Conservation (phyloP, 1,140 invertebrate species). For the Epicauta chinensis region DNA sequence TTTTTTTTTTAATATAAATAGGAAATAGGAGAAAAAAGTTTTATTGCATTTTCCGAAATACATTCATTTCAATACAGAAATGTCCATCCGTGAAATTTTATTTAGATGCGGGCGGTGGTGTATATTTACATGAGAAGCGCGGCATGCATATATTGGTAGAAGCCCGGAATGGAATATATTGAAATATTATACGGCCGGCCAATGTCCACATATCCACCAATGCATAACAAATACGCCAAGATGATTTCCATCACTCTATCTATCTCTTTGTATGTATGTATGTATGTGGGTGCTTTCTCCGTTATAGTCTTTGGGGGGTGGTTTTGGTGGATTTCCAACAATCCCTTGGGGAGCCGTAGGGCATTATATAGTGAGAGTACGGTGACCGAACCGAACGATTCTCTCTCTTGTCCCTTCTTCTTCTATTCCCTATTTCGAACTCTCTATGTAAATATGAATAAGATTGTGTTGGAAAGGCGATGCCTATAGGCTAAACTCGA, state of each 20-base stretch:
- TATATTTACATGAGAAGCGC: conserved; percentile 24
- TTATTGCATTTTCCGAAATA: background rate
- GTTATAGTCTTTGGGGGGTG: no score
- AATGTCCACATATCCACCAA: conserved; percentile 37
- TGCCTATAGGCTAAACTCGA: conserved; percentile 15
- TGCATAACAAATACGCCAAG: conserved; percentile 37
- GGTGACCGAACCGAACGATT: conserved; percentile 6
- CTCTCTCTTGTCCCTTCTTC: conserved; percentile 18
- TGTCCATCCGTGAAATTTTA: conserved; percentile 34
- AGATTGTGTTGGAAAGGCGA: conserved; percentile 29
- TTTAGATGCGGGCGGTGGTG: conserved; percentile 24
- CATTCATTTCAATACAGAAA: conserved; percentile 25
- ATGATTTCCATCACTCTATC: conserved; percentile 32
- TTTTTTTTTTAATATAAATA: no score
- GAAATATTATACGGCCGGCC: conserved; percentile 36
- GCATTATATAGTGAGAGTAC: conserved; percentile 19
- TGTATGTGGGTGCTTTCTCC: conserved; percentile 21
- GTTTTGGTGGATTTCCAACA: no score
- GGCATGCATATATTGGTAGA: conserved; percentile 15
- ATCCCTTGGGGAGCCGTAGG: conserved; percentile 20
- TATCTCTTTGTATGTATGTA: conserved; percentile 21
- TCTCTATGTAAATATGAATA: conserved; percentile 35
- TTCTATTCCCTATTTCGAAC: no score
- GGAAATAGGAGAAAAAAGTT: no score
- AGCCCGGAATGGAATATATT: conserved; percentile 32